Conservation (phyloP, 1,140 invertebrate genomes). For the Drosophila willistoni region DNA sequence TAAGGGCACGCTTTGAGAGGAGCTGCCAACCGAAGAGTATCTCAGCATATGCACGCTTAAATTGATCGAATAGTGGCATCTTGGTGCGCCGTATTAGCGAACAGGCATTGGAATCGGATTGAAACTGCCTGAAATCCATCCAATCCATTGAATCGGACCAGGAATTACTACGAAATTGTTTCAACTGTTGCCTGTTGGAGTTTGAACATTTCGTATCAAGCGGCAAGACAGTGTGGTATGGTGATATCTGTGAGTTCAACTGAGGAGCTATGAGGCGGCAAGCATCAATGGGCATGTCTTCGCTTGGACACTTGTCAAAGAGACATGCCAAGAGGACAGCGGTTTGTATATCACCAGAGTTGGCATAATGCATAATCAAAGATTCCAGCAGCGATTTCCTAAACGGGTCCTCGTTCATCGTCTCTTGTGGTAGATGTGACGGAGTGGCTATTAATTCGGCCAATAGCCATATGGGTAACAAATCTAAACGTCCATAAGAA, state of each 20-base stretch:
- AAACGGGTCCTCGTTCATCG: slow-evolving; percentile 88
- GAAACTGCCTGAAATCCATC: slow-evolving; percentile 62
- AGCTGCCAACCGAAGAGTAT: slow-evolving; percentile 92
- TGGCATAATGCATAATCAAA: slow-evolving; percentile 92
- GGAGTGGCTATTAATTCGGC: slow-evolving; percentile 89
- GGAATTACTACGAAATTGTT: slow-evolving; percentile 92
- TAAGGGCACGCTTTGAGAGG: slow-evolving; percentile 90
- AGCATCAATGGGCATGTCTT: slow-evolving; percentile 35
- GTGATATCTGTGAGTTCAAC: slow-evolving; percentile 88
- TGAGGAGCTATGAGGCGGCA: slow-evolving; percentile 67
- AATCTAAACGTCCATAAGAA: slow-evolving; percentile 89
- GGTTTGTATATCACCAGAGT: slow-evolving; percentile 94
- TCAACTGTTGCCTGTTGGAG: slow-evolving; percentile 82
- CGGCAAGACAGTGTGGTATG: slow-evolving; percentile 95
- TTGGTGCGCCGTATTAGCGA: slow-evolving; percentile 83
- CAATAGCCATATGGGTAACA: slow-evolving; percentile 93
- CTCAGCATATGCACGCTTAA: slow-evolving; percentile 94
- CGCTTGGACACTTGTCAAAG: slow-evolving; percentile 86
- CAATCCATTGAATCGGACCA: slow-evolving; percentile 93
- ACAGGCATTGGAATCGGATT: slow-evolving; percentile 61
- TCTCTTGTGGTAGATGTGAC: slow-evolving; percentile 73
- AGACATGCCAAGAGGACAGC: slow-evolving; percentile 95
- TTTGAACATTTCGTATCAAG: slow-evolving; percentile 84
- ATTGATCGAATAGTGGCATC: slow-evolving; percentile 91
- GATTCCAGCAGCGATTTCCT: slow-evolving; percentile 93